Evolutionary conservation across 1,140 invertebrate species (phyloP), one percentile per base, ranked within the genome.

Genomic region (Amphibalanus amphitrite): DNA sequence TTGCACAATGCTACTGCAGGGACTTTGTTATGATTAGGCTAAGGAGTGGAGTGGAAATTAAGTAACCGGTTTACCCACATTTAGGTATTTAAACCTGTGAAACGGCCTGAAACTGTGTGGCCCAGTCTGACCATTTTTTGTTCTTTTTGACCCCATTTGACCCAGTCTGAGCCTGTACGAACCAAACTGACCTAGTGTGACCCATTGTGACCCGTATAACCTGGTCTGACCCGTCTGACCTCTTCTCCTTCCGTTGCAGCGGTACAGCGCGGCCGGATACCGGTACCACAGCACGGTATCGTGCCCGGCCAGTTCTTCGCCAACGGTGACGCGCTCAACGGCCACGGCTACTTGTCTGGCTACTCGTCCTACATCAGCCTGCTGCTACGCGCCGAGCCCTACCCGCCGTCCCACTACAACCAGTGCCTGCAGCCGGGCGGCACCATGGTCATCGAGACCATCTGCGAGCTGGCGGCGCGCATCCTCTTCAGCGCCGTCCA

Each of bases 341-440:
- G 90, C 74, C 76, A 78, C 71, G 89, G 90, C 77, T 98, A 97
- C 86, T 87, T 97, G 76, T 94, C 92, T 80, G 92, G 90, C 76
- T 98, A 97, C 84, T 94, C 92, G 80, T 93, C 90, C 76, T 98
- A 97, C 84, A 96, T 98, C 81, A 94, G 92, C 70, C 83, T 97
- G 79, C 85, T 98, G 67, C 84, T 98, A 70, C 84, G 95, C 78
- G 95, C 95, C 67, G 95, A 98, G 81, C 95, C 95, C 10, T 97
- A 97, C 81, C 92, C 95, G 23, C 93, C 93, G 69, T 90, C 91
- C 65, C 85, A 94, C 74, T 97, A 96, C 82, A 92, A 92, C 30
- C 94, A 96, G 81, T 95, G 93, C 80, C 92, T 97, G 84, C 93
- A 96, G 78, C 86, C 91, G 8, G 73, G 73, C 72, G 73, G 73